Conservation (phyloP, 2,888 invertebrate genomes). For the Amphiduros pacificus region DNA sequence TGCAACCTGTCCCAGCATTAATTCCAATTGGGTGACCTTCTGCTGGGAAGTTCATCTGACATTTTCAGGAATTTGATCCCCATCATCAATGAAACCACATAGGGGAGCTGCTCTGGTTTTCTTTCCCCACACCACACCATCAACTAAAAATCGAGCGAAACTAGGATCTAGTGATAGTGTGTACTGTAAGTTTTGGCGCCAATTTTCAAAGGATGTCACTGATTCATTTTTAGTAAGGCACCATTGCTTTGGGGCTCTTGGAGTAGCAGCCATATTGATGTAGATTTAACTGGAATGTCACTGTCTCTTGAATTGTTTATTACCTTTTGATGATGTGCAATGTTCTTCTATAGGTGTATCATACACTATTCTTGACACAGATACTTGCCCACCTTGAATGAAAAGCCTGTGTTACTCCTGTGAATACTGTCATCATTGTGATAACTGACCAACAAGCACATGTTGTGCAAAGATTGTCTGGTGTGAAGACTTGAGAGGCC, state of each 20-base stretch:
- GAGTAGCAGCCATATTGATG: too few species aligned
- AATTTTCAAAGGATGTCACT: constrained; percentile 30
- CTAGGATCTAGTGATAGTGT: constrained; percentile 26
- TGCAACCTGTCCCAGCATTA: constrained; percentile 30
- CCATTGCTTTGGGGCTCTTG: constrained; percentile 32
- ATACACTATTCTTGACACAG: too few species aligned
- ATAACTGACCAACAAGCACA: too few species aligned
- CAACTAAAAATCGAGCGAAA: constrained; percentile 25
- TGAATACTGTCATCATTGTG: too few species aligned
- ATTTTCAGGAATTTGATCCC: constrained; percentile 12
- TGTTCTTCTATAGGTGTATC: too few species aligned
- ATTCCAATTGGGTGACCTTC: constrained; percentile 26
- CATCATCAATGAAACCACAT: constrained; percentile 24
- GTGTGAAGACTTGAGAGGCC: too few species aligned
- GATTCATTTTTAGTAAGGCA: constrained; percentile 28
- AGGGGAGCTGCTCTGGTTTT: constrained; percentile 19
- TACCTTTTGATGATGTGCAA: too few species aligned
- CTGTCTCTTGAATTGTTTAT: too few species aligned
- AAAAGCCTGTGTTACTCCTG: too few species aligned
- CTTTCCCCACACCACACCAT: constrained; percentile 24
- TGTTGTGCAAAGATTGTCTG: too few species aligned
- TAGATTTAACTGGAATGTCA: too few species aligned
- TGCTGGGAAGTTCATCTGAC: constrained; percentile 16
- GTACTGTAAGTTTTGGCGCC: constrained; percentile 27
- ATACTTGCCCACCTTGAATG: too few species aligned